A percentile compares a stretch with the other conserved stretches of the same genome.
phyloP scores from a whole-genome alignment of 1,140 invertebrate genomes.

The Macrobrachium rosenbergii region DNA sequence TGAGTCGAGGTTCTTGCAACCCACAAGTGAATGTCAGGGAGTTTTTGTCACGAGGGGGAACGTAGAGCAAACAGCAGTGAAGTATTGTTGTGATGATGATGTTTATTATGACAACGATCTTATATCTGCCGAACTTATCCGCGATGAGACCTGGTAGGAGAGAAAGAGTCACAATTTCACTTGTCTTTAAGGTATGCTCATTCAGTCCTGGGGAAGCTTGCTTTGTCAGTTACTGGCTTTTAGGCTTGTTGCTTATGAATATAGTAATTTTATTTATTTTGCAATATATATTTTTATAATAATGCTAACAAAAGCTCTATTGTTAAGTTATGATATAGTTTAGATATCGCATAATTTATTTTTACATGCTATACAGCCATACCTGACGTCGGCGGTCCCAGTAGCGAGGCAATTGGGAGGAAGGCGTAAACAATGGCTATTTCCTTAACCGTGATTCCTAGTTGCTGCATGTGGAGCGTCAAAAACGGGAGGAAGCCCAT shows the following conservation, averaged over 20 bases:
- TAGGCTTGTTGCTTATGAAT: no score
- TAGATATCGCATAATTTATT: background rate
- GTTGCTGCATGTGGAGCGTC: constrained; percentile 89
- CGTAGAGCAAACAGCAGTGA: constrained; percentile 14
- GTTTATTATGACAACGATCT: constrained; percentile 17
- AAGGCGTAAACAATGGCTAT: constrained; percentile 87
- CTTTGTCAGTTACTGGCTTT: background rate
- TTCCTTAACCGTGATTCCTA: constrained; percentile 86
- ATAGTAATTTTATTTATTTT: background rate
- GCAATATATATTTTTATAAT: background rate
- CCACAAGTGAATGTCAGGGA: constrained; percentile 16
- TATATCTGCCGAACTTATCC: constrained; percentile 29
- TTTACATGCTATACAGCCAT: constrained; percentile 30
- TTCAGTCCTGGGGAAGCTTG: background rate
- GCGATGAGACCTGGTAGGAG: constrained; percentile 17
- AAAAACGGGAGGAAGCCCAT: constrained; percentile 85
- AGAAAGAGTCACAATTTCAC: background rate
- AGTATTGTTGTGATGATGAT: constrained; percentile 5
- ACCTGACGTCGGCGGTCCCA: constrained; percentile 85
- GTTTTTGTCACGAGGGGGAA: background rate
- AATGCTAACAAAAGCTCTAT: no score
- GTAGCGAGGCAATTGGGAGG: constrained; percentile 83
- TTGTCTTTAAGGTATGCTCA: background rate
- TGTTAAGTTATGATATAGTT: background rate
- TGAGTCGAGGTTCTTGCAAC: background rate